Evolutionary conservation across 1,140 invertebrate species (phyloP), one percentile per base, ranked within the genome.

Genomic region (Palaemon carinicauda): DNA sequence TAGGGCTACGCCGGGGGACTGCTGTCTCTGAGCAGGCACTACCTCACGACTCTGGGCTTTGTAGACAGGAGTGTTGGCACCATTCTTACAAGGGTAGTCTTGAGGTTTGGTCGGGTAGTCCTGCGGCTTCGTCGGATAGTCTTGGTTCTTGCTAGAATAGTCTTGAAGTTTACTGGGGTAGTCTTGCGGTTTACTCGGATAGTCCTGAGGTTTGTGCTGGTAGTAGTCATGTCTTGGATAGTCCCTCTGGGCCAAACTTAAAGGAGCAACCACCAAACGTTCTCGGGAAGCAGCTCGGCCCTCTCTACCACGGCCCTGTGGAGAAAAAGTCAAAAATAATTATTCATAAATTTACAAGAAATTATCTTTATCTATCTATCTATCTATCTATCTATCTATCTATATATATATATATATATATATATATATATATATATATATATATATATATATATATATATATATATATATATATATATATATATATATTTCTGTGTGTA

Each of bases 11-110:
- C 84, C 84, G 3, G 84, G 83, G 15, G 87, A 88, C 65, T 86
- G 82, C 50, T 84, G 81, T 19, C 87, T 77, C 31, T 88, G 89
- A 21, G 82, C 89, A 27, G 87, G 88, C 54, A 83, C 80, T 53
- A 89, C 88, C 73, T 90, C 89, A 29, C 89, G 86, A 56, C 89
- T 89, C 73, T 88, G 89, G 27, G 89, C 84, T 41, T 89, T 90
- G 78, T 89, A 89, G 10, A 89, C 88, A 15, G 82, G 71, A 1
- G 80, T 83, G 54, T 53, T 84, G 12, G 75, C 78, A 9, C 80
- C 78, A 80, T 82, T 82, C 53, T 82, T 88, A 21, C 79, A 75
- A 53, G 85, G 82, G 56, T 89, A 88, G 19, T 88, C 81, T 54
- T 89, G 89, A 65, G 84, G 87, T 54, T 89, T 88, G 53, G 78